Base-by-base conservation (phyloP, 2,888 invertebrate species). In the Tryphoninae sp. region DNA sequence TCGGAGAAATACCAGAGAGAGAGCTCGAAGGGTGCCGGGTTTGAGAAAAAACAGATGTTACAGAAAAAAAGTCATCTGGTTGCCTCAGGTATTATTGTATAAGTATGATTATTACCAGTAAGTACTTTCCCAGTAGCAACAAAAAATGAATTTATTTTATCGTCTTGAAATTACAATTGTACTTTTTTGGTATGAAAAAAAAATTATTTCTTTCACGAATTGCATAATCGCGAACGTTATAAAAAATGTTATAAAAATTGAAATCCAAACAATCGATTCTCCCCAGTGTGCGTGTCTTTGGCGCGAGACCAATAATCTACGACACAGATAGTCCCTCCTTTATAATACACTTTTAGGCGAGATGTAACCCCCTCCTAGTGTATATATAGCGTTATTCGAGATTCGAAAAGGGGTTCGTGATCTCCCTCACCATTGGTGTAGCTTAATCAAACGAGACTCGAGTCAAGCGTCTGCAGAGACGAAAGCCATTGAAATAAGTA, bases 401-500 rank as follows among this genome's bases (percentile, higher is more conserved):
- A 19, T 55, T 58, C 58, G 26, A 51, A 59, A 67, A 49, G 59
- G 73, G 51, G 26, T 59, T 42, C 58, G 22, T 2, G 55, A 19
- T 16, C 23, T 13, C 23, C 16, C 19, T 33, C 83, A 84, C 49
- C 40, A 67, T 45, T 59, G 62, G 84, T 84, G 85, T 82, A 88
- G 88, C 87, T 90, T 89, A 89, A 90, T 90, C 89, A 89, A 90
- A 90, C 89, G 89, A 89, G 86, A 86, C 86, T 59, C 33, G 59
- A 74, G 74, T 74, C 74, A 74, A 74, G 74, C 55, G 58, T 8
- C 42, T 55, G 58, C 74, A 42, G 86, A 88, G 87, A 79, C 88
- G 88, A 88, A 88, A 89, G 89, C 89, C 88, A 90, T 90, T 90
- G 90, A 89, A 89, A 90, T 90, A 90, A 91, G 91, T 89, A 91